Conservation (phyloP, 2,113 vertebrate species). For the Axis porcinus region DNA sequence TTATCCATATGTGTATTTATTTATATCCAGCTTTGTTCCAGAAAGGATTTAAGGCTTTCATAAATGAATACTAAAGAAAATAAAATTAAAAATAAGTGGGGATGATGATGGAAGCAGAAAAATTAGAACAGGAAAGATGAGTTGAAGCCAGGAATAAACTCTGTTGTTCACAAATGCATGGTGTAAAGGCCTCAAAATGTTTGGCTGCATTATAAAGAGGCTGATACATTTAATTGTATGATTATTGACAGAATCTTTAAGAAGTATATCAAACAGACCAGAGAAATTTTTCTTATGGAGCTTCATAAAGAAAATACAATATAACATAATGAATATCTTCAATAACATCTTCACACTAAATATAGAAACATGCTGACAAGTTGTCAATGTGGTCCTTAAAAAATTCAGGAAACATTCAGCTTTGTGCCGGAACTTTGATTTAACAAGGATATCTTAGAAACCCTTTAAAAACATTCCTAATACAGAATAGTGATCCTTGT, state of each 20-base stretch:
- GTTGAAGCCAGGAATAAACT: neutral
- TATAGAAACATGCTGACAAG: neutral
- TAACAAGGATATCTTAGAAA: neutral
- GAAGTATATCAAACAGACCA: neutral
- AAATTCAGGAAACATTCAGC: neutral
- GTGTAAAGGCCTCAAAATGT: neutral
- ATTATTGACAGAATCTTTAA: neutral
- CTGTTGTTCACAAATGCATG: neutral
- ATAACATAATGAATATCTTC: neutral
- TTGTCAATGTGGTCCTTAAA: slow-evolving; percentile 19
- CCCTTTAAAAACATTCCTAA: neutral
- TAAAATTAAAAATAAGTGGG: neutral
- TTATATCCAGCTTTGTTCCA: neutral
- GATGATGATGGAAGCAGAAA: neutral
- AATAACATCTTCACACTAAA: neutral
- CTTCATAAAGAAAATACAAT: neutral
- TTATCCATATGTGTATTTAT: neutral
- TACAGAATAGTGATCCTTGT: slow-evolving; percentile 4
- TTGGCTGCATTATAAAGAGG: neutral
- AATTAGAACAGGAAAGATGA: neutral
- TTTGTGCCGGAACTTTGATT: neutral
- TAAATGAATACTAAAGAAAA: neutral
- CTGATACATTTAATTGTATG: neutral
- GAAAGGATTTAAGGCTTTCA: slow-evolving; percentile 19
- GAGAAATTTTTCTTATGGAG: neutral